These are phyloP conservation scores for Rhyacophila brunnea DNA, from an alignment of 1,140 invertebrate genomes.

Conservation along the genomic window DNA sequence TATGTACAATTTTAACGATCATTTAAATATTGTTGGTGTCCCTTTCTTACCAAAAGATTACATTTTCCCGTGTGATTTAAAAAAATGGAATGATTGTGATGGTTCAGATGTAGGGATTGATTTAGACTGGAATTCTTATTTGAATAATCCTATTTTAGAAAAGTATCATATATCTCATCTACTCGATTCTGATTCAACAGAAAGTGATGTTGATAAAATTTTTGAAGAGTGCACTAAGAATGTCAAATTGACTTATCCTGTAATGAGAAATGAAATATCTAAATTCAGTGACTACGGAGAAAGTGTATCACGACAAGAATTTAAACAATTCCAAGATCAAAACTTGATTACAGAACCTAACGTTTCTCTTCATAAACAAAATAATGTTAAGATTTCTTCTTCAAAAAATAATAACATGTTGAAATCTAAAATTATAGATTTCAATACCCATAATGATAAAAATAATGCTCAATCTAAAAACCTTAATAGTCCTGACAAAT, in stretches of 20 bases:
- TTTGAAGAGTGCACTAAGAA: neutral
- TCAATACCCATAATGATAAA: neutral
- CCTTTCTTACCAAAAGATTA: conserved; percentile 53
- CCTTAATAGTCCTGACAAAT: neutral
- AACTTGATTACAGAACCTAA: neutral
- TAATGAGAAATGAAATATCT: neutral
- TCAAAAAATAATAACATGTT: neutral
- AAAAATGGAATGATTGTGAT: conserved; percentile 52
- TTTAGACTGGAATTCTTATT: conserved; percentile 41
- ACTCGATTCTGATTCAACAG: neutral
- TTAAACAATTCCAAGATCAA: conserved; percentile 8
- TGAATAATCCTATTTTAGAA: conserved; percentile 27
- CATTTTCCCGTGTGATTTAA: conserved; percentile 50
- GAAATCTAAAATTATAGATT: neutral
- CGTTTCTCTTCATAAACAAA: neutral
- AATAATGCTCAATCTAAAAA: neutral
- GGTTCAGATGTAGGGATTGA: conserved; percentile 46
- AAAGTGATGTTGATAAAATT: neutral
- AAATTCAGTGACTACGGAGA: conserved; percentile 3
- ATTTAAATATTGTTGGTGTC: conserved; percentile 49
- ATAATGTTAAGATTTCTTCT: neutral
- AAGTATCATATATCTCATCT: neutral
- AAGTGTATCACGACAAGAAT: conserved; percentile 16
- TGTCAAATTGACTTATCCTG: neutral
- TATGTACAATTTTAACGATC: conserved; percentile 45